phyloP scores from a whole-genome alignment of 2,113 vertebrate species.

The Pelobates fuscus region DNA sequence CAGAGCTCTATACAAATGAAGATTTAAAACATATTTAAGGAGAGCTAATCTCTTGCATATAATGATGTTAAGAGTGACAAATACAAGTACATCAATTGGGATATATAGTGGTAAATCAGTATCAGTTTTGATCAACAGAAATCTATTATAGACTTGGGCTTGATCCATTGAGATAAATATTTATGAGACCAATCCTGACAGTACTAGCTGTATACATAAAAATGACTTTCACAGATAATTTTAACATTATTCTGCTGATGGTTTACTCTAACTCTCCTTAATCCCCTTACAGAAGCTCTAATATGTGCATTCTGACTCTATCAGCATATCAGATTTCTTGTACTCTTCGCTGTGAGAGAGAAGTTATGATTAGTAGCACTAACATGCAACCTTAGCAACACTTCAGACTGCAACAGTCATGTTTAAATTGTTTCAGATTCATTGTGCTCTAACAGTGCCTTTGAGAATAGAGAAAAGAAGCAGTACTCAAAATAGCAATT shows the following conservation, averaged over 20 bases:
- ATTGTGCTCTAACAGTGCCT: conserved; percentile 26
- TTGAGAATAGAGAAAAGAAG: conserved; percentile 22
- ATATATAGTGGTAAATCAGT: neutral
- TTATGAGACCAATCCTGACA: neutral
- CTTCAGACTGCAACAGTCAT: conserved; percentile 29
- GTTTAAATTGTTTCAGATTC: conserved; percentile 36
- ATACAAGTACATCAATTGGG: neutral
- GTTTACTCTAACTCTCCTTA: conserved; percentile 1
- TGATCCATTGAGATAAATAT: neutral
- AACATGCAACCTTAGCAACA: conserved; percentile 41
- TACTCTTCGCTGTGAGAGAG: conserved; percentile 21
- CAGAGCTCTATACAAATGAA: no score
- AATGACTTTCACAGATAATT: conserved; percentile 2
- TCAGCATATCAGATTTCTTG: conserved; percentile 23
- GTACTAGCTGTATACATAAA: neutral
- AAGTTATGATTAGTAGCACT: conserved; percentile 32
- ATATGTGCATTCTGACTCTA: conserved; percentile 11
- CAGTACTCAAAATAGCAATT: conserved; percentile 32
- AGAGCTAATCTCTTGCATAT: neutral
- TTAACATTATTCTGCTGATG: neutral
- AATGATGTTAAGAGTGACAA: neutral
- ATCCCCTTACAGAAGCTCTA: neutral
- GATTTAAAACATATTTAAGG: no score
- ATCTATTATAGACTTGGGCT: neutral
- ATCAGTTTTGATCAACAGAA: neutral